Conservation (phyloP, 2,113 vertebrate species). For the Scomber scombrus region DNA sequence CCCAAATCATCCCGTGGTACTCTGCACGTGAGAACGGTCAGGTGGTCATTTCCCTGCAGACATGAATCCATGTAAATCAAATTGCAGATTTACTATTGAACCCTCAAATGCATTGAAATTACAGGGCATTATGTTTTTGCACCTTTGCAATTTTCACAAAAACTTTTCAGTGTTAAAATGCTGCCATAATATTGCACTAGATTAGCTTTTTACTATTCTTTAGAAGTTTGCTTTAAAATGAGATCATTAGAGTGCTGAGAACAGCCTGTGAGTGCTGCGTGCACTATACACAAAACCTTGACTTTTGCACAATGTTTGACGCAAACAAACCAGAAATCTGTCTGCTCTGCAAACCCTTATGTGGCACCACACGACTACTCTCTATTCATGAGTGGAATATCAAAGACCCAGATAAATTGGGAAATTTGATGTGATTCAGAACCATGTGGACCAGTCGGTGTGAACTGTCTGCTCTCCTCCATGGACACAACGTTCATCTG, state of each 20-base stretch:
- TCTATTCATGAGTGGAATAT: conserved; percentile 24
- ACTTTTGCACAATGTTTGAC: not conserved
- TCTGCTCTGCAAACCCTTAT: not conserved
- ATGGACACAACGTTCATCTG: conserved; percentile 28
- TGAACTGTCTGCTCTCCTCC: conserved; percentile 29
- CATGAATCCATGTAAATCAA: conserved; percentile 34
- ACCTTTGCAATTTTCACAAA: not conserved
- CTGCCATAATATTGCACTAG: not conserved
- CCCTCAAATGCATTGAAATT: conserved; percentile 1
- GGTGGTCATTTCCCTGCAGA: conserved; percentile 66
- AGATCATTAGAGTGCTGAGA: not conserved
- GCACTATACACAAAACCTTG: not conserved
- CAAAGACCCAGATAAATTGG: conserved; percentile 59
- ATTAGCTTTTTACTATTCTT: too few species aligned
- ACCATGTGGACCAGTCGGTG: conserved; percentile 4
- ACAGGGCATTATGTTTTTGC: conserved; percentile 6
- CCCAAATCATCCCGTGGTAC: conserved; percentile 75
- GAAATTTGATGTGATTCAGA: conserved; percentile 52
- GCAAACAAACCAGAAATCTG: not conserved
- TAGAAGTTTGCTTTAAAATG: too few species aligned
- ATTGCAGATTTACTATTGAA: conserved; percentile 39
- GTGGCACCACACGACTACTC: not conserved
- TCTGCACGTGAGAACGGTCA: conserved; percentile 72
- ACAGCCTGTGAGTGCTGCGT: not conserved
- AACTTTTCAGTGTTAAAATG: not conserved